These are phyloP conservation scores for Carduelis carduelis DNA, from an alignment of 2,797 vertebrate species.

Conservation along the genomic window DNA sequence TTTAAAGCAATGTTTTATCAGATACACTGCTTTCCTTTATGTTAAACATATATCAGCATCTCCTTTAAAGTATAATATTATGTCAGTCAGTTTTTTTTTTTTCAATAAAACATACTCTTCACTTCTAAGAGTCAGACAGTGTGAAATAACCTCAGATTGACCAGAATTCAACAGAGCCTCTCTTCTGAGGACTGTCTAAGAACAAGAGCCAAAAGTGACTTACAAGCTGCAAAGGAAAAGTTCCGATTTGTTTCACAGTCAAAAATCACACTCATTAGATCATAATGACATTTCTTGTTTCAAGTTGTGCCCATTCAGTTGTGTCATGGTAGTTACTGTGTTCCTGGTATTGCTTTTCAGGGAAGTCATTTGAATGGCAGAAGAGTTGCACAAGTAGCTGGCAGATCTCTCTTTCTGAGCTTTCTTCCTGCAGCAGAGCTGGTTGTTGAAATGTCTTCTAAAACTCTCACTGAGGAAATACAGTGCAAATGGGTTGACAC, in stretches of 20 bases:
- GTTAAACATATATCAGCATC: background rate
- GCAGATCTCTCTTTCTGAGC: conserved; percentile 74
- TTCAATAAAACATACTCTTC: background rate
- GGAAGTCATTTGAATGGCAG: conserved; percentile 88
- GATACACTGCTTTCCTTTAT: background rate
- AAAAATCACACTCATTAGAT: conserved; percentile 17
- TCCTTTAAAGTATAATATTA: background rate
- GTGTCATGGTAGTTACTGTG: conserved; percentile 58
- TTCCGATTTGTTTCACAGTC: background rate
- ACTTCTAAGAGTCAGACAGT: background rate
- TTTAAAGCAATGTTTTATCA: background rate
- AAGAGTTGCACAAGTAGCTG: conserved; percentile 87
- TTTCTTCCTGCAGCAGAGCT: conserved; percentile 80
- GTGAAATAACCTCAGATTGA: background rate
- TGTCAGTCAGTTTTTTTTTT: background rate
- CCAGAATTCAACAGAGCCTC: background rate
- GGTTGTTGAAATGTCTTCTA: conserved; percentile 81
- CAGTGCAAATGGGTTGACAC: conserved; percentile 84
- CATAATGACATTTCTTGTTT: conserved; percentile 84
- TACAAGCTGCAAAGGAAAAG: background rate
- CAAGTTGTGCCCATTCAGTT: conserved; percentile 77
- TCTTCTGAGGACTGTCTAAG: background rate
- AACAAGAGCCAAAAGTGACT: background rate
- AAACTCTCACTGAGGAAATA: conserved; percentile 84
- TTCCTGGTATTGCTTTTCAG: conserved; percentile 84